Base-by-base conservation (phyloP, 2,888 invertebrate species). In the Phengaris arion region DNA sequence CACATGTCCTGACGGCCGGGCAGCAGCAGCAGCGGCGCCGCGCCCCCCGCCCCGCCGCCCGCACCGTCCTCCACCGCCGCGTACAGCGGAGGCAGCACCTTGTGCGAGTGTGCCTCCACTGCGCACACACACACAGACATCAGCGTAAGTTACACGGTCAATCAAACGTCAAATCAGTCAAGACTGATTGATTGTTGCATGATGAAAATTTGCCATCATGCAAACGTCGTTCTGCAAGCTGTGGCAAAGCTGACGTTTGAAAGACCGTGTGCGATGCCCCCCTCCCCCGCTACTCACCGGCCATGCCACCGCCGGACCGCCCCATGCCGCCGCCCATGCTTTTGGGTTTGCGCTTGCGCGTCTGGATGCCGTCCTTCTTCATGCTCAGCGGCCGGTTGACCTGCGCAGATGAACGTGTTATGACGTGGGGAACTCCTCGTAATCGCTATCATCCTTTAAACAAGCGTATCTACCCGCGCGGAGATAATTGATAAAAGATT, bases 341-440 rank as follows among this genome's bases (percentile, higher is more conserved):
- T 90, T 97, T 97, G 69, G 97, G 97, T 86, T 99, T 99, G 78
- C 99, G 95, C 90, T 99, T 99, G 79, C 99, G 95, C 75, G 98
- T 99, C 93, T 99, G 99, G 85, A 99, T 99, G 72, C 98, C 98
- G 81, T 99, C 99, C 92, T 99, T 99, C 92, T 99, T 99, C 99
- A 99, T 99, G 82, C 98, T 98, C 82, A 98, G 94, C 75, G 99
- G 99, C 80, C 99, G 96, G 89, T 97, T 97, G 78, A 98, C 97
- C 98, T 98, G 94, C 79, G 86, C 86, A 76, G 46, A 75, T 10
- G 15, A 8, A n/a, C 2, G 9, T 1, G 57, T 45, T 22, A 57
- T 74, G 10, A 73, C 6, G 51, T 10, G 87, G 91, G 90, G 80
- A 91, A 89, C 87, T 86, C 91, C 89, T 85, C 87, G 84, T 88